Conservation (phyloP, 2,888 invertebrate genomes). For the Tubiluchus corallicola region DNA sequence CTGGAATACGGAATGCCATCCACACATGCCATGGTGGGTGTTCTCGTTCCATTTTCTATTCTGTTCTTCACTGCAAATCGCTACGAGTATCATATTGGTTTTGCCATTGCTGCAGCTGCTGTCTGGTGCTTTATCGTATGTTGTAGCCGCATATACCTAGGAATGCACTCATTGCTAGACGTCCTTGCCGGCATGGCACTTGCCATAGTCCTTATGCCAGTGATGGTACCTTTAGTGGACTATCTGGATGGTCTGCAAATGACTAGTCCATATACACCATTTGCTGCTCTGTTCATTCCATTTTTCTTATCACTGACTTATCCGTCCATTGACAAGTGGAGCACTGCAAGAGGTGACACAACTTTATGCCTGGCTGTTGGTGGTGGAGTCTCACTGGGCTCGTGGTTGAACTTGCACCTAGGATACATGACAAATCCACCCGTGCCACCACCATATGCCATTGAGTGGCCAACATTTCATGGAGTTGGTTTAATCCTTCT, state of each 20-base stretch:
- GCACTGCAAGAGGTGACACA: conserved; percentile 75
- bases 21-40: conserved; percentile 29
- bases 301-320: conserved; percentile 52
- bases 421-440: conserved; percentile 39
- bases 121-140: conserved; percentile 54
- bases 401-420: conserved; percentile 64
- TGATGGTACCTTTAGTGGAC: conserved; percentile 55
- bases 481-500: conserved; percentile 46
- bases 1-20: conserved; percentile 88
- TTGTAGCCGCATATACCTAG: conserved; percentile 65
- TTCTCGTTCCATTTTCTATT: conserved; percentile 44
- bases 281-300: conserved; percentile 42
- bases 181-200: conserved; percentile 55
- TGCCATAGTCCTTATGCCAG: conserved; percentile 45
- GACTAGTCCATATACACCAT: conserved; percentile 43
- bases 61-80: conserved; percentile 56
- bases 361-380: conserved; percentile 66
- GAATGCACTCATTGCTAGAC: conserved; percentile 81
- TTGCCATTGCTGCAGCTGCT: conserved; percentile 31
- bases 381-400: conserved; percentile 53
- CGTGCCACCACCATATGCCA: conserved; percentile 48
- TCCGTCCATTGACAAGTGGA: conserved; percentile 67
- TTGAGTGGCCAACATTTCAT: conserved; percentile 56
- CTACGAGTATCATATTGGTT: conserved; percentile 41
- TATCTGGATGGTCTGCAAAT: conserved; percentile 49